Conservation (phyloP, 2,888 invertebrate genomes). For the Xanthorhoe designata region DNA sequence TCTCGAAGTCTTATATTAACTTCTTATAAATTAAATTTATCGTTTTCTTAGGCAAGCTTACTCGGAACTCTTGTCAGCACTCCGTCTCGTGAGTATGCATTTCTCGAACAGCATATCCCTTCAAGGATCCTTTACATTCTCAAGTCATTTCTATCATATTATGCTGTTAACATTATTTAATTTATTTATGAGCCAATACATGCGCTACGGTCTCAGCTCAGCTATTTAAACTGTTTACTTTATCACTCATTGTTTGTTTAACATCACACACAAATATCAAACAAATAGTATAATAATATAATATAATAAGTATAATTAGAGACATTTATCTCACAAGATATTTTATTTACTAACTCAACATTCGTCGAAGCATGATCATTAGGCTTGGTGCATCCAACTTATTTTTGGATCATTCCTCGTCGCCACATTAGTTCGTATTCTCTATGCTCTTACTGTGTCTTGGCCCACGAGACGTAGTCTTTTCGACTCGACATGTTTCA, state of each 20-base stretch:
- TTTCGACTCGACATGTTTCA: slow-evolving; percentile 14
- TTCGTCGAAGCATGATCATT: slow-evolving; percentile 35
- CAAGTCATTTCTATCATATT: slow-evolving; percentile 6
- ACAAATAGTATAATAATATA: too few relatives aligned
- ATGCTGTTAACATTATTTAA: background rate
- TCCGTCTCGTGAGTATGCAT: slow-evolving; percentile 25
- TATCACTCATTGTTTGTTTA: slow-evolving; percentile 18
- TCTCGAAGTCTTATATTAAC: background rate
- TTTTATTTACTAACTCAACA: slow-evolving; percentile 41
- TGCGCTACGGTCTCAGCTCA: background rate
- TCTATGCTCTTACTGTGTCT: slow-evolving; percentile 34
- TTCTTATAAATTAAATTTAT: slow-evolving; percentile 15
- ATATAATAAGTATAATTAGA: slow-evolving; percentile 29
- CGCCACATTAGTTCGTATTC: slow-evolving; percentile 56
- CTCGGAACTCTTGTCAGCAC: slow-evolving; percentile 25
- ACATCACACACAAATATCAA: slow-evolving; percentile 20
- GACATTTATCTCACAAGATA: slow-evolving; percentile 25
- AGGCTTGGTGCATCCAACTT: slow-evolving; percentile 47
- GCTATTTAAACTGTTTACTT: background rate
- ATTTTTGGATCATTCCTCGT: slow-evolving; percentile 69
- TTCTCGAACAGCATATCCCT: slow-evolving; percentile 8
- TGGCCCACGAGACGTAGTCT: slow-evolving; percentile 14
- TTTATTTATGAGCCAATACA: background rate
- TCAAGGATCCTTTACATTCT: slow-evolving; percentile 2
- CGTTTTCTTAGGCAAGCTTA: slow-evolving; percentile 32